Conservation (phyloP, 2,113 vertebrate genomes). For the Mohoua ochrocephala region DNA sequence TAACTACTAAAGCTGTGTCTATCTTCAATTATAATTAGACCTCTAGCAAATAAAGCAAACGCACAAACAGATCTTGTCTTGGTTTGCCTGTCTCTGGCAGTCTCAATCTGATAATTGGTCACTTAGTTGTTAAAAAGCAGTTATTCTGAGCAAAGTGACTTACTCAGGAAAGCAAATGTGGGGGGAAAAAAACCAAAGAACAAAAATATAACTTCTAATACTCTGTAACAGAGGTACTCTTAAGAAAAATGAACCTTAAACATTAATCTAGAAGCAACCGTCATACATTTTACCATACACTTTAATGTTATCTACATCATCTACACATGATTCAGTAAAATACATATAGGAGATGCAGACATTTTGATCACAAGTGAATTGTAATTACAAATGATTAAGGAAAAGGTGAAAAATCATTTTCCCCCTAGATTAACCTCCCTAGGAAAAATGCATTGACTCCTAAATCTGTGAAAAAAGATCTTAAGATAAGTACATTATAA, state of each 20-base stretch:
- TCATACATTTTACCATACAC: not conserved
- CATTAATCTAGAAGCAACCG: not conserved
- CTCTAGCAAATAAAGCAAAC: not conserved
- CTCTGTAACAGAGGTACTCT: not conserved
- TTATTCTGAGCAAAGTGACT: not conserved
- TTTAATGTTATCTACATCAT: not conserved
- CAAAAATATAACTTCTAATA: not conserved
- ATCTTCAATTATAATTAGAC: constrained; percentile 22
- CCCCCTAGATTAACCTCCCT: not conserved
- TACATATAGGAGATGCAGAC: not conserved
- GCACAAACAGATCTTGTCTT: not conserved
- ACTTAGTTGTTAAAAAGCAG: not conserved
- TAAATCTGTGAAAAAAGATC: not conserved
- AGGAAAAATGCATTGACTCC: not conserved
- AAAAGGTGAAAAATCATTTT: not conserved
- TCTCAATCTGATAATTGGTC: not conserved
- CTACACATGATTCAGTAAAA: not conserved
- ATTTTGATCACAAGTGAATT: not conserved
- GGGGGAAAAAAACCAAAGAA: not conserved
- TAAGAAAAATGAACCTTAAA: not conserved
- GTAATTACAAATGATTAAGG: not conserved
- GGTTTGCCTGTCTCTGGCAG: not conserved
- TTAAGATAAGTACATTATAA: not conserved
- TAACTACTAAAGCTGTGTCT: not conserved
- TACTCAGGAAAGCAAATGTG: not conserved